phyloP scores from a whole-genome alignment of 2,888 invertebrate species.

The Aspidiotus rigidus region DNA sequence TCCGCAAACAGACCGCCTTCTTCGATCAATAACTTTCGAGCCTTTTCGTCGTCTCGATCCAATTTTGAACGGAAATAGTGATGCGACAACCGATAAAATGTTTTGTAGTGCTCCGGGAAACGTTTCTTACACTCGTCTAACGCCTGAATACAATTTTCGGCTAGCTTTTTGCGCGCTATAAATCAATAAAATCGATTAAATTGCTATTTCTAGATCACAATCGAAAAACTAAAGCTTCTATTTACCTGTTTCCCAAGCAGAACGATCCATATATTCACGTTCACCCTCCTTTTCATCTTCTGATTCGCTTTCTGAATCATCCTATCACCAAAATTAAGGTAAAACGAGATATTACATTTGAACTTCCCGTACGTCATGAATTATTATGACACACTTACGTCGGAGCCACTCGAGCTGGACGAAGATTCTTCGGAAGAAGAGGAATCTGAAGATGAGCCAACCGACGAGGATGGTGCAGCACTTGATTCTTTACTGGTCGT shows the following conservation, averaged over 20 bases:
- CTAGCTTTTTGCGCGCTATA: constrained; percentile 43
- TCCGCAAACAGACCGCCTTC: constrained; percentile 76
- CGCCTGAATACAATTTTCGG: constrained; percentile 61
- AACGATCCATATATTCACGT: too few relatives aligned
- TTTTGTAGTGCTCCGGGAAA: constrained; percentile 87
- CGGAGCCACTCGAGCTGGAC: neutral
- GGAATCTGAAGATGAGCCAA: neutral
- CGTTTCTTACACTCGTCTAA: constrained; percentile 74
- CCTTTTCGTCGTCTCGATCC: constrained; percentile 58
- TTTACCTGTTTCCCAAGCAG: too few relatives aligned
- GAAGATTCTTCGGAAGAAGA: neutral
- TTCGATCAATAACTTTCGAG: constrained; percentile 60
- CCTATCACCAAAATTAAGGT: too few relatives aligned
- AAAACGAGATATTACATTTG: too few relatives aligned
- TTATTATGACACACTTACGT: neutral
- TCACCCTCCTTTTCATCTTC: too few relatives aligned
- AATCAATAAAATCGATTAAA: neutral
- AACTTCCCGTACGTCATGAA: too few relatives aligned
- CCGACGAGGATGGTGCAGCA: neutral
- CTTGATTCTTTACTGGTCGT: neutral
- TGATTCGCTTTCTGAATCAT: too few relatives aligned
- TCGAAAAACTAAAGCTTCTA: too few relatives aligned
- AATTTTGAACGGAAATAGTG: constrained; percentile 66
- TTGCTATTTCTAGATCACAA: too few relatives aligned
- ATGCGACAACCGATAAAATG: constrained; percentile 76